Base-by-base conservation (phyloP, 2,888 invertebrate species). In the Erebia ligea region DNA sequence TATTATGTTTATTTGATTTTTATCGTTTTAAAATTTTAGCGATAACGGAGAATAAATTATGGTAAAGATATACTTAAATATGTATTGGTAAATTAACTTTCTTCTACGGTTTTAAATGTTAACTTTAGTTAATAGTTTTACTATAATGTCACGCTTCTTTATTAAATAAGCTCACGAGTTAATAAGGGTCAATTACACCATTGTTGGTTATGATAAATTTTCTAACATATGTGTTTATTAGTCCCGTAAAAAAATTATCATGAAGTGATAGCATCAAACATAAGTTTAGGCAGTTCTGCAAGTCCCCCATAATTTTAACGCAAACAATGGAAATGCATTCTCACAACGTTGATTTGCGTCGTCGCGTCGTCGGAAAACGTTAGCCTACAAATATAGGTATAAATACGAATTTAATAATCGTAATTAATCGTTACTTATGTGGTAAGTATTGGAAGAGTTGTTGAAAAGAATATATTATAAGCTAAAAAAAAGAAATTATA, bases 1-100 rank as follows among this genome's bases (percentile, higher is more conserved):
- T 73, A 71, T 69, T 59, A 70, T 65, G 67, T 71, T 71, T 73
- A 69, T 71, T 69, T 64, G 63, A 48, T 1, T 69, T 59, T 68
- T 64, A 70, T 66, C 42, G 68, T 17, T 58, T 59, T 67, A 67
- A 69, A 71, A 68, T 67, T 63, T 69, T 69, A 52, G 70, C 34
- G 58, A 70, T 34, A 13, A 45, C 50, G 64, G 68, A 54, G 59
- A 67, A 73, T 69, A 73, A 73, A 73, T 71, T 71, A 69, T 64
- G 45, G 63, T 25, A 64, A 67, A 71, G 21, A 67, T 69, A 67
- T 66, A 62, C 61, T 63, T 54, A 58, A 62, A 68, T 69, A 34
- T 34, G 6, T 34, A 65, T 19, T 42, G 10, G n/a, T 48, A 63
- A 48, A 70, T 45, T 58, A 56, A 73, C 73, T 73, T 73, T 73